These are phyloP conservation scores for Ophthalmolycus amberensis DNA, from an alignment of 2,113 vertebrate species.

Conservation along the genomic window DNA sequence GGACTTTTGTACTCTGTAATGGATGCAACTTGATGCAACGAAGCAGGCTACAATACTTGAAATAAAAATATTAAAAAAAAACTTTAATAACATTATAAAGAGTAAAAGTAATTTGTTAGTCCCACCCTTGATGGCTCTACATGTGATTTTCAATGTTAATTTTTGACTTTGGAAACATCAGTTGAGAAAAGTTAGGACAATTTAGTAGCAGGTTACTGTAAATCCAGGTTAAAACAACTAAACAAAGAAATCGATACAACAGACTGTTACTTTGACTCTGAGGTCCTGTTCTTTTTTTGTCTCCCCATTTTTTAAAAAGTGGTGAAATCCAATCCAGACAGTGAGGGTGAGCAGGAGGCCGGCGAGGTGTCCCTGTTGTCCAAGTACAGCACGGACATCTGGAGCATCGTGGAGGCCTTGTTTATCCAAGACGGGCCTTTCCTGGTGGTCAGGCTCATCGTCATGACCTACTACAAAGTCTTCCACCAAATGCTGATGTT, in stretches of 20 bases:
- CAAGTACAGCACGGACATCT: constrained; percentile 88
- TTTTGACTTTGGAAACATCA: no score
- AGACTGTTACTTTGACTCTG: not conserved
- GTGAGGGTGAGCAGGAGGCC: not conserved
- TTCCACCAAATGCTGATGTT: constrained; percentile 96
- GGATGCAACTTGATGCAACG: no score
- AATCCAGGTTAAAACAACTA: not conserved
- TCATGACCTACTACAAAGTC: constrained; percentile 87
- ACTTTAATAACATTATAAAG: no score
- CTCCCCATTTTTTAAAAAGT: constrained; percentile 78
- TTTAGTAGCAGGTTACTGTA: not conserved
- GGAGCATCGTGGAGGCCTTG: constrained; percentile 89
- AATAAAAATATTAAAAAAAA: no score
- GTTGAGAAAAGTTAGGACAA: no score
- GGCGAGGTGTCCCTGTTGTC: constrained; percentile 76
- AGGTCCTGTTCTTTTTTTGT: not conserved
- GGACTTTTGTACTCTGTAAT: no score
- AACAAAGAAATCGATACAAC: not conserved
- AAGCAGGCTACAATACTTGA: no score
- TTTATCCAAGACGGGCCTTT: constrained; percentile 97
- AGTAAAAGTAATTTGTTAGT: no score
- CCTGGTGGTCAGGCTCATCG: constrained; percentile 87
- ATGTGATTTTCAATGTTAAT: no score
- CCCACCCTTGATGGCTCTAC: no score
- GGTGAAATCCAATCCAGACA: constrained; percentile 77